These are phyloP conservation scores for Hoplodrina ambigua DNA, from an alignment of 2,888 invertebrate species.

Conservation along the genomic window DNA sequence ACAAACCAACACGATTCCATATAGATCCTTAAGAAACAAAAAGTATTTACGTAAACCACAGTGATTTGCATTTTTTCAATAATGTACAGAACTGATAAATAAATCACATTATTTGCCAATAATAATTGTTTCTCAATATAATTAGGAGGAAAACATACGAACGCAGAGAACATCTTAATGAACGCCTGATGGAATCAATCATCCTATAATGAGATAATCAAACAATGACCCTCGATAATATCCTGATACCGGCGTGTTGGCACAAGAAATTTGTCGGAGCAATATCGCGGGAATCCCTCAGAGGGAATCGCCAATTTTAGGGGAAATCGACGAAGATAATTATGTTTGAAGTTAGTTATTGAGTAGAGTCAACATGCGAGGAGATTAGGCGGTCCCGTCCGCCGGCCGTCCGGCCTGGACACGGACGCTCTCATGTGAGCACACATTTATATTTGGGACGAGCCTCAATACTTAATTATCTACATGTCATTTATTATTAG, in stretches of 20 bases:
- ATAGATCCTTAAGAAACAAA: too few species aligned
- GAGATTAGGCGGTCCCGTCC: slow-evolving; percentile 73
- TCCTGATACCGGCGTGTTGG: slow-evolving; percentile 84
- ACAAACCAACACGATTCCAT: background rate
- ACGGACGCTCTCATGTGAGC: slow-evolving; percentile 25
- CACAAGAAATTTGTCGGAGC: slow-evolving; percentile 88
- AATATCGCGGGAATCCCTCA: slow-evolving; percentile 83
- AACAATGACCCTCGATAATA: slow-evolving; percentile 88
- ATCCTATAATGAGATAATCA: slow-evolving; percentile 87
- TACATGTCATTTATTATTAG: slow-evolving; percentile 45
- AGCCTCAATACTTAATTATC: slow-evolving; percentile 58
- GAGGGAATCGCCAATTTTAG: slow-evolving; percentile 87
- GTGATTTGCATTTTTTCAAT: slow-evolving; percentile 11
- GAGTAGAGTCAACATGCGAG: slow-evolving; percentile 85
- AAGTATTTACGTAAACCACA: background rate
- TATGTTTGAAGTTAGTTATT: slow-evolving; percentile 90
- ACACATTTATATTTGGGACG: slow-evolving; percentile 47
- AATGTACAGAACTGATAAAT: background rate
- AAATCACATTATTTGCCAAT: slow-evolving; percentile 32
- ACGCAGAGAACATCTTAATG: slow-evolving; percentile 71
- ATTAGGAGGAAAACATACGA: slow-evolving; percentile 50
- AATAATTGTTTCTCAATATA: slow-evolving; percentile 62
- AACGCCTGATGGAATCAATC: slow-evolving; percentile 86
- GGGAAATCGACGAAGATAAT: slow-evolving; percentile 89
- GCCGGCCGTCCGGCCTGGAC: slow-evolving; percentile 22